Evolutionary conservation across 2,113 vertebrate species (phyloP), one percentile per base, ranked within the genome.

Genomic region (Saimiri boliviensis): DNA sequence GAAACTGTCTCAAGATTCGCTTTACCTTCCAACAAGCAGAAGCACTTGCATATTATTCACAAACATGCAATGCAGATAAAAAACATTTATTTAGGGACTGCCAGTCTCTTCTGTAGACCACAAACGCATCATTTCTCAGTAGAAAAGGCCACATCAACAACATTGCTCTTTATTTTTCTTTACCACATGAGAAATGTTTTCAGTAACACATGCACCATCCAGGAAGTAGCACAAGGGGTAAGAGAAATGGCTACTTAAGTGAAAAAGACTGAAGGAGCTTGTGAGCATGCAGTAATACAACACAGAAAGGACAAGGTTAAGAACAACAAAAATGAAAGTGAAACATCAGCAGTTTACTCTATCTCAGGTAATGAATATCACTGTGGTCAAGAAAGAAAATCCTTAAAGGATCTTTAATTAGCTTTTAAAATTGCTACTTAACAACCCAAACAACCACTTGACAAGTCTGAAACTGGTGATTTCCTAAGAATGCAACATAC

Each of bases 121-220:
- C 20, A 60, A 83, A 84, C 14, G 13, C 17, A 89, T 47, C 60
- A 83, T 49, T 93, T 97, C 89, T 97, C 60, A 92, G 66, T 42
- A 96, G 35, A 95, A 92, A 95, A 94, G 56, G 23, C 84, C 87
- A 91, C 85, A 88, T 68, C 49, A 92, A 52, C 40, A 49, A 94
- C n/a, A 60, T 1, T 45, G 73, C n/a, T 89, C 88, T 87, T 87
- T 85, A 42, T 56, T 89, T 27, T 63, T 89, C n/a, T 89, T 94
- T 47, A 96, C 87, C 83, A 95, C 80, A 77, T 63, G 30, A 93
- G 37, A 94, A 54, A 70, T 35, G n/a, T 73, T 89, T 76, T 93
- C 83, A 87, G 74, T 49, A 47, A 58, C 52, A 66, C 40, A 70
- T 8, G 66, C 40, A 58, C 37, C 58, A 80, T 58, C 23, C 52